Evolutionary conservation across 2,888 invertebrate genomes (phyloP).

Genomic region (Papilio gigon): DNA sequence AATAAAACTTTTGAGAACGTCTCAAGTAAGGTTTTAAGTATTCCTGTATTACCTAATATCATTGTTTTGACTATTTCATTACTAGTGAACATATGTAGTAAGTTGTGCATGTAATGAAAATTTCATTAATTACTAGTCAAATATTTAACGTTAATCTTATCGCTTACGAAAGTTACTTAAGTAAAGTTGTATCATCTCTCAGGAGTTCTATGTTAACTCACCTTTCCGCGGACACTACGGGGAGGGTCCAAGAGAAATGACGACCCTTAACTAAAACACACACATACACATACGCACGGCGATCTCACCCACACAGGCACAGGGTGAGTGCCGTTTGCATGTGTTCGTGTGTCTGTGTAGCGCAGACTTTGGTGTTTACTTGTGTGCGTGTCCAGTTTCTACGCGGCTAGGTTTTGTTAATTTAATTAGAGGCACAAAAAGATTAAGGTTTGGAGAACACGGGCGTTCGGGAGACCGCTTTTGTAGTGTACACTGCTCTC

Average conservation of each 20-base stretch:
- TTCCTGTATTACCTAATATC: too few relatives aligned
- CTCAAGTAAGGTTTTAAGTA: too few relatives aligned
- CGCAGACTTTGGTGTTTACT: constrained; percentile 48
- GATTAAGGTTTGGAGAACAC: constrained; percentile 78
- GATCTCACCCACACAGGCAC: constrained; percentile 62
- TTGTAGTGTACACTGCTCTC: constrained; percentile 67
- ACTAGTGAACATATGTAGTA: not conserved
- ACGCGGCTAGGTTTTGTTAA: constrained; percentile 80
- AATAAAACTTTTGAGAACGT: too few relatives aligned
- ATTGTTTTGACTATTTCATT: not conserved
- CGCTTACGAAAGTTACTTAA: not conserved
- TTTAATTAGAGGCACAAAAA: constrained; percentile 83
- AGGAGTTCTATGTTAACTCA: constrained; percentile 73
- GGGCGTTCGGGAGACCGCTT: constrained; percentile 75
- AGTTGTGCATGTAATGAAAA: not conserved
- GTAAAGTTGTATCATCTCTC: constrained; percentile 55
- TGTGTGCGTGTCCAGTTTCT: constrained; percentile 81
- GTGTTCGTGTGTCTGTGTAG: constrained; percentile 55
- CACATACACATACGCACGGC: constrained; percentile 71
- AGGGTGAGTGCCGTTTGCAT: constrained; percentile 50
- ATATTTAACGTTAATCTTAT: not conserved
- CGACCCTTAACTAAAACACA: constrained; percentile 83
- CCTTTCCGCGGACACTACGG: constrained; percentile 83
- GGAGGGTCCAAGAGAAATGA: constrained; percentile 83
- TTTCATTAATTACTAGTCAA: not conserved